Conservation (phyloP, 2,797 vertebrate species). For the Tokudaia muenninki region DNA sequence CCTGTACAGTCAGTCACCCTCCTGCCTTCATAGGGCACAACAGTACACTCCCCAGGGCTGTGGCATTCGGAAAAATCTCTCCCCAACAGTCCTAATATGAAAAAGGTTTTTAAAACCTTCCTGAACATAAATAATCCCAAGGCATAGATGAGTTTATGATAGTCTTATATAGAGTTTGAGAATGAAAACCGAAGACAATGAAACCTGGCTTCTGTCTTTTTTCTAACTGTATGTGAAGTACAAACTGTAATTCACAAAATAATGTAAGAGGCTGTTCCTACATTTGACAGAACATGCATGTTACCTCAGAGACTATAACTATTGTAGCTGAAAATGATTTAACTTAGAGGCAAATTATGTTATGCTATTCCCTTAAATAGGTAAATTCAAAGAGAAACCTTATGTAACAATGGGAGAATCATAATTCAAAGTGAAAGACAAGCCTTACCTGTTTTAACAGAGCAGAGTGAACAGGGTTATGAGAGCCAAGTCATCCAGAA, state of each 20-base stretch:
- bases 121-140: background rate
- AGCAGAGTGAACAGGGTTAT: conserved; percentile 38
- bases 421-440: conserved; percentile 31
- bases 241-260: conserved; percentile 27
- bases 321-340: conserved; percentile 14
- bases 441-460: conserved; percentile 76
- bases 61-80: background rate
- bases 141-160: background rate
- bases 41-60: background rate
- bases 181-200: conserved; percentile 10
- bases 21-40: background rate
- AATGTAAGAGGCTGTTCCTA: background rate
- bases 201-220: background rate
- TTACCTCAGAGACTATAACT: background rate
- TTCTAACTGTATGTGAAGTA: background rate
- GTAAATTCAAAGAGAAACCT: conserved; percentile 47
- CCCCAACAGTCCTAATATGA: background rate
- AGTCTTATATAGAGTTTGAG: background rate
- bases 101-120: background rate
- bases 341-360: conserved; percentile 10
- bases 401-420: conserved; percentile 14
- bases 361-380: conserved; percentile 21
- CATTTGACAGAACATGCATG: background rate
- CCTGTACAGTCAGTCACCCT: rapidly evolving
- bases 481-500: conserved; percentile 63